A percentile compares a stretch with the other conserved stretches of the same genome.
These are phyloP conservation scores for Rhinatrema bivittatum DNA, from an alignment of 2,797 vertebrate genomes.

Conservation along the genomic window DNA sequence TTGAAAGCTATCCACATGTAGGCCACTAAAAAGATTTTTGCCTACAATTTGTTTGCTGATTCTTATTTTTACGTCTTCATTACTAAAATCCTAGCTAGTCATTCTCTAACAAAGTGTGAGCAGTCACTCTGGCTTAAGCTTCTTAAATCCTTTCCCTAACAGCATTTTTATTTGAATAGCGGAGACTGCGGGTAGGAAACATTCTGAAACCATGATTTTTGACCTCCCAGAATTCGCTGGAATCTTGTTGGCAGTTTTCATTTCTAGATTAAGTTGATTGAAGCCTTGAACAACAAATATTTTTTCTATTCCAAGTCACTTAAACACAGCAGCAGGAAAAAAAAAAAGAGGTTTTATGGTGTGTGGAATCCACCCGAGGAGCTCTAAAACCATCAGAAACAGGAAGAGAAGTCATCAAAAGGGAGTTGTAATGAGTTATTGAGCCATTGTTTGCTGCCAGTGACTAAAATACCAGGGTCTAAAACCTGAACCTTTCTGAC, in stretches of 20 bases:
- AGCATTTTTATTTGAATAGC: too few relatives aligned
- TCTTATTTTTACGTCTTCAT: too few relatives aligned
- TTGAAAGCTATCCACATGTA: too few relatives aligned
- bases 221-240: slow-evolving; percentile 8
- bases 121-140: too few relatives aligned
- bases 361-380: slow-evolving; percentile 52
- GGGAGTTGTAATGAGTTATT: slow-evolving; percentile 70
- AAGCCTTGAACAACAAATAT: slow-evolving; percentile 9
- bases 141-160: too few relatives aligned
- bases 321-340: slow-evolving; percentile 66
- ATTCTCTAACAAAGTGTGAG: too few relatives aligned
- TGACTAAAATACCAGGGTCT: slow-evolving; percentile 27
- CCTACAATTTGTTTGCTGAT: too few relatives aligned
- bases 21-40: too few relatives aligned
- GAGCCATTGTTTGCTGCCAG: slow-evolving; percentile 70
- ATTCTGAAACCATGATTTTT: too few relatives aligned
- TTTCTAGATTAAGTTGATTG: slow-evolving; percentile 13
- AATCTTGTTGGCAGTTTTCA: slow-evolving; percentile 22
- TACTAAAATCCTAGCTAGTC: too few relatives aligned
- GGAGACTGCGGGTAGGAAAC: too few relatives aligned
- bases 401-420: slow-evolving; percentile 81
- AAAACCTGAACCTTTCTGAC: slow-evolving; percentile 40
- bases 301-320: slow-evolving; percentile 44
- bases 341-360: slow-evolving; percentile 65
- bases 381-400: slow-evolving; percentile 74